Evolutionary conservation across 1,140 invertebrate genomes (phyloP), one percentile per base, ranked within the genome.

Genomic region (Trachymyrmex septentrionalis): DNA sequence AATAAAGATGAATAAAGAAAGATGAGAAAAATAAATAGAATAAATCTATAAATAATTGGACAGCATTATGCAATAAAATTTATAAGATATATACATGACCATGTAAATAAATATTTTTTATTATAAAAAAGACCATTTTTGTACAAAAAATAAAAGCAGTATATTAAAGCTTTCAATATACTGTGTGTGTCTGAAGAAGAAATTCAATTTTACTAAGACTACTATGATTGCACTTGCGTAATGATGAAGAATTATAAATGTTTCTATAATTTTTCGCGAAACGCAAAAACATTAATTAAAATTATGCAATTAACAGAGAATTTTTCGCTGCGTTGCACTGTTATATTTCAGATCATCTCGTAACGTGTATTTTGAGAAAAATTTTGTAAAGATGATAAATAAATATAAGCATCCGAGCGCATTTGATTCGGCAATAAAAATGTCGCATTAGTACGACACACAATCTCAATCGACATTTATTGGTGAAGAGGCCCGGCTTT

Each of bases 401-500:
- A 72, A 82, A 44, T 61, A n/a, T 48, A 81, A 38, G 67, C 53
- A 88, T 88, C 19, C 71, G 14, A 12, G 7, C 44, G 14, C 53
- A 19, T 55, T 19, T 21, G 34, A 69, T 69, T 69, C 19, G 30
- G 9, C 66, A n/a, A 59, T 27, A 5, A 10, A 30, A 55, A 67
- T 61, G 34, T 48, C 19, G 61, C n/a, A 50, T 86, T 63, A 69
- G 44, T 34, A 69, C n/a, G 9, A 24, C 50, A 57, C 59, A 44
- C 53, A n/a, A n/a, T 24, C 72, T 30, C 50, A 24, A 21, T 19
- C 24, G 2, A 16, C 14, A 24, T 24, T 76, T 50, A 19, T 14
- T 66, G 16, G 0, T n/a, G 77, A 57, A 0, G 30, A 71, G 38
- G 21, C 27, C 2, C n/a, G 14, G 34, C n/a, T 66, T 77, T 30